phyloP scores from a whole-genome alignment of 2,797 vertebrate genomes.

The Argya squamiceps region DNA sequence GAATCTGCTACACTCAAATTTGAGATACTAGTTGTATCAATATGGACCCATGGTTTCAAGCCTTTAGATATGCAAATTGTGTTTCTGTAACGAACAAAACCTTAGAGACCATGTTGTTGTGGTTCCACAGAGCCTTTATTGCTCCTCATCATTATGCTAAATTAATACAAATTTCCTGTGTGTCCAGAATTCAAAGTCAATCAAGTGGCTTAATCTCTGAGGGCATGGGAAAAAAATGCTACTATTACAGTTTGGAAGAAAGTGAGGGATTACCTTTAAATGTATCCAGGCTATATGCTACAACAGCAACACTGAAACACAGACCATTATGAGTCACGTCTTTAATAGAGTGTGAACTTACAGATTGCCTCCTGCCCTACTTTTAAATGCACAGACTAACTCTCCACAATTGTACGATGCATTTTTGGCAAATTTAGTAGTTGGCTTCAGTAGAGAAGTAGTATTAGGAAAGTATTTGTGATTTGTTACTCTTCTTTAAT shows the following conservation, averaged over 20 bases:
- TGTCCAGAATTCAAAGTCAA: constrained; percentile 71
- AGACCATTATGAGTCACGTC: not conserved
- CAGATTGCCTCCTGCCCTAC: constrained; percentile 13
- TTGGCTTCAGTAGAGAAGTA: constrained; percentile 8
- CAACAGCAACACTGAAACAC: constrained; percentile 43
- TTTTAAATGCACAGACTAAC: not conserved
- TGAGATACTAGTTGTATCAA: constrained; percentile 71
- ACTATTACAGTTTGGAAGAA: constrained; percentile 49
- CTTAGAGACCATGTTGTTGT: constrained; percentile 60
- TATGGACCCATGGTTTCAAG: constrained; percentile 67
- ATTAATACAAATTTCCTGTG: constrained; percentile 74
- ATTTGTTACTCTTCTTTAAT: constrained; percentile 55
- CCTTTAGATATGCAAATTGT: constrained; percentile 68
- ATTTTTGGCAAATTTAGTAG: not conserved
- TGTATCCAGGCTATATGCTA: constrained; percentile 13
- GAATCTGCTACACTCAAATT: constrained; percentile 70
- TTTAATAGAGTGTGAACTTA: not conserved
- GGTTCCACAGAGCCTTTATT: constrained; percentile 59
- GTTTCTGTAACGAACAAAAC: constrained; percentile 63
- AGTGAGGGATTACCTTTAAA: constrained; percentile 39
- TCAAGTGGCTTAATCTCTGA: constrained; percentile 66
- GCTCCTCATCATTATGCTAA: constrained; percentile 70
- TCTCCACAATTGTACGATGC: not conserved
- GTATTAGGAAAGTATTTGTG: constrained; percentile 45
- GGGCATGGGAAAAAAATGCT: constrained; percentile 49